Evolutionary conservation across 2,113 vertebrate species (phyloP).

Genomic region (Buteo buteo): DNA sequence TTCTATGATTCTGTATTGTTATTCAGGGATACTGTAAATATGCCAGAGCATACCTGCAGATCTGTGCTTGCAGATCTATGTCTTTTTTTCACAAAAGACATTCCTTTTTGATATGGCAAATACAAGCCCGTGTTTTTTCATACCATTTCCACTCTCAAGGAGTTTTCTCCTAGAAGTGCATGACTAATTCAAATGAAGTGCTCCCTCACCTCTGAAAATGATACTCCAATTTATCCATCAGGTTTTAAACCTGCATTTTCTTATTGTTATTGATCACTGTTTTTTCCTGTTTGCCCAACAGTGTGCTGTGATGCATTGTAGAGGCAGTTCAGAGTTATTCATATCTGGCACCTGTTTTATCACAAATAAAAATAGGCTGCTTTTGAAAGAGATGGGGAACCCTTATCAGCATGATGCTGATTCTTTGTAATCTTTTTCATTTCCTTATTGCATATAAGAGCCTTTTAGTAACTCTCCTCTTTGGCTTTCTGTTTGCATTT

Average conservation of each 20-base stretch:
- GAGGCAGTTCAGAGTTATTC: background rate
- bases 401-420: background rate
- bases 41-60: background rate
- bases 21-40: background rate
- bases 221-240: background rate
- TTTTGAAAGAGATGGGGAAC: background rate
- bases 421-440: background rate
- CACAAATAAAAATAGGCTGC: background rate
- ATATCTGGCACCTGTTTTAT: background rate
- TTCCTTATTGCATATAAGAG: background rate
- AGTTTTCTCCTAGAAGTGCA: background rate
- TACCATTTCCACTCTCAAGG: background rate
- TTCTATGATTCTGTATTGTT: background rate
- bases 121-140: background rate
- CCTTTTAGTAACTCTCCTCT: background rate
- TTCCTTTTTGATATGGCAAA: background rate
- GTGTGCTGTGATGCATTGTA: background rate
- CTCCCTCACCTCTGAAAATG: background rate
- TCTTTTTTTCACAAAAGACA: background rate
- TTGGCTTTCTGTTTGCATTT: background rate
- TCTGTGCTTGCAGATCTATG: background rate
- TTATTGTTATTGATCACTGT: background rate
- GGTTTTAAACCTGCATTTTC: background rate
- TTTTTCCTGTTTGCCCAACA: background rate
- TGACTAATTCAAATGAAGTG: background rate